These are phyloP conservation scores for Drusus annulatus DNA, from an alignment of 1,140 invertebrate species.

Conservation along the genomic window DNA sequence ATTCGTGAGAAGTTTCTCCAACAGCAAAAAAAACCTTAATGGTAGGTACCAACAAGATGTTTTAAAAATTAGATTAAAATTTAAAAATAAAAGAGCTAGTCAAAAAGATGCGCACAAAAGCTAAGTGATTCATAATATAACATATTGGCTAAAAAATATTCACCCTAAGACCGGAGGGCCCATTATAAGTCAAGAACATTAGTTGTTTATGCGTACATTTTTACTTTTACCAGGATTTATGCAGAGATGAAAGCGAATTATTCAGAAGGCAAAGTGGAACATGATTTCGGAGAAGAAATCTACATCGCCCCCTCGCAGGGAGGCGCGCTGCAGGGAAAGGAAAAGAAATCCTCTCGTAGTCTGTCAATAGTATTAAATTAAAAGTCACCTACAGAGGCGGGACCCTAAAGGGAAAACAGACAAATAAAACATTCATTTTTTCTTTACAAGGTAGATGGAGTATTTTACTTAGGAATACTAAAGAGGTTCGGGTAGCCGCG, in stretches of 20 bases:
- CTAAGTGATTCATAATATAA: conserved; percentile 2
- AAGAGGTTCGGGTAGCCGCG: background rate
- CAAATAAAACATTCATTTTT: conserved; percentile 24
- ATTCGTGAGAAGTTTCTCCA: too few relatives aligned
- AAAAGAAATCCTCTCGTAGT: conserved; percentile 38
- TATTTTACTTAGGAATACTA: background rate
- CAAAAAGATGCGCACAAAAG: background rate
- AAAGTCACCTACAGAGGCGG: conserved; percentile 17
- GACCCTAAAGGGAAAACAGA: conserved; percentile 23
- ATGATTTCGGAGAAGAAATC: background rate
- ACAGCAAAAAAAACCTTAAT: too few relatives aligned
- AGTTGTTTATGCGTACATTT: conserved; percentile 47
- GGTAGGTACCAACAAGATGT: too few relatives aligned
- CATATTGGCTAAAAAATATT: conserved; percentile 6
- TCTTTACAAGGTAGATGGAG: background rate
- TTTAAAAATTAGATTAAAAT: background rate
- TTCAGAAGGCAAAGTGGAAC: conserved; percentile 41
- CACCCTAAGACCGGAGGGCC: background rate
- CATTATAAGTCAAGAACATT: conserved; percentile 27
- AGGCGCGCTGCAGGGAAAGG: background rate
- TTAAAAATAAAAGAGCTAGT: too few relatives aligned
- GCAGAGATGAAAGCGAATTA: conserved; percentile 46
- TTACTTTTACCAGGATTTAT: conserved; percentile 32
- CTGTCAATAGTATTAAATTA: conserved; percentile 46
- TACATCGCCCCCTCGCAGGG: background rate